A percentile compares a stretch with the other conserved stretches of the same genome.
phyloP scores from a whole-genome alignment of 1,140 invertebrate species.

The Drosophila murphyi region DNA sequence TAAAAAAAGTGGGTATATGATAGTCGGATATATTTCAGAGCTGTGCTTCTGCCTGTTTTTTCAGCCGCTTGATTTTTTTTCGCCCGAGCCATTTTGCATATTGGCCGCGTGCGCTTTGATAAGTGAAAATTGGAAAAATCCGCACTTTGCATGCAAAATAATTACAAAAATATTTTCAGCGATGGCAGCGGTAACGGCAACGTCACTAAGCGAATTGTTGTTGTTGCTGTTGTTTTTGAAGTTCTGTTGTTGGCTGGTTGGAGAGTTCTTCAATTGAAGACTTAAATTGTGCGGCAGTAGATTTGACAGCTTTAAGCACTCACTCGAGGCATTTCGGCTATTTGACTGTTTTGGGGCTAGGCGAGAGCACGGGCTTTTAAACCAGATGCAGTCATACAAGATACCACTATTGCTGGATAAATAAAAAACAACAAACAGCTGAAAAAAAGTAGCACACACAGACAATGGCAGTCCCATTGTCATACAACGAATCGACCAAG shows the following conservation, averaged over 20 bases:
- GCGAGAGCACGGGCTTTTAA: slow-evolving; percentile 5
- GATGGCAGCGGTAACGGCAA: slow-evolving; percentile 20
- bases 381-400: slow-evolving; percentile 9
- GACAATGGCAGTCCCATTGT: slow-evolving; percentile 55
- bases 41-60: slow-evolving; percentile 13
- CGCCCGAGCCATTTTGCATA: slow-evolving; percentile 61
- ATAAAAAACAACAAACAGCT: slow-evolving; percentile 45
- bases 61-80: slow-evolving; percentile 12
- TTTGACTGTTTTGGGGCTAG: slow-evolving; percentile 68
- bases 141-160: slow-evolving; percentile 82
- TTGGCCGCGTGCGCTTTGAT: slow-evolving; percentile 79
- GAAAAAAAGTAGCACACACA: slow-evolving; percentile 8
- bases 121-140: slow-evolving; percentile 83
- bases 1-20: not conserved
- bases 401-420: slow-evolving; percentile 12
- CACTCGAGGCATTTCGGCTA: slow-evolving; percentile 52
- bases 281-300: slow-evolving; percentile 68
- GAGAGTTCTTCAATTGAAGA: slow-evolving; percentile 53
- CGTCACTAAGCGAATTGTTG: slow-evolving; percentile 11
- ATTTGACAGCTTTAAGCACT: slow-evolving; percentile 75
- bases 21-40: not conserved
- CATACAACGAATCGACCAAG: slow-evolving; percentile 58
- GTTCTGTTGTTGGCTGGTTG: not conserved
- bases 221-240: slow-evolving; percentile 24
- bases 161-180: slow-evolving; percentile 78